Percentiles rank a stretch among this genome's conserved stretches.
Conservation (phyloP, 2,113 vertebrate species). For the Atlantisia rogersi region DNA sequence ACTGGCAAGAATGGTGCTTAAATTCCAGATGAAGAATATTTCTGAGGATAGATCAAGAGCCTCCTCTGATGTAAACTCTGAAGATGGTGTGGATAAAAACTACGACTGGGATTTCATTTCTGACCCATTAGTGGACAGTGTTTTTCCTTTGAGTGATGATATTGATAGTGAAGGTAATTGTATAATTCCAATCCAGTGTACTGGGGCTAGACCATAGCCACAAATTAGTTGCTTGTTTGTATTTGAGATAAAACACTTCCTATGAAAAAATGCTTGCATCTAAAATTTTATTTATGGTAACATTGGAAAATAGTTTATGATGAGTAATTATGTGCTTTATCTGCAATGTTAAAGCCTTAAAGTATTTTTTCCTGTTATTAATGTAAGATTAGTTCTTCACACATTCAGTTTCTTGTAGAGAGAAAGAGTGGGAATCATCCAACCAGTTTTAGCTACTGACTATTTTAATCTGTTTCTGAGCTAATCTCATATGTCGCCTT, state of each 20-base stretch:
- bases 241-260: neutral
- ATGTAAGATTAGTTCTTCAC: neutral
- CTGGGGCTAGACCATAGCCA: neutral
- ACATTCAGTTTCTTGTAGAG: neutral
- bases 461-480: neutral
- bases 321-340: neutral
- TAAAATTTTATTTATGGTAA: neutral
- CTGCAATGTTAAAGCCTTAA: neutral
- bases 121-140: slow-evolving; percentile 76
- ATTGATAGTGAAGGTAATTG: slow-evolving; percentile 88
- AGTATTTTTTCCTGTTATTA: neutral
- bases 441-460: neutral
- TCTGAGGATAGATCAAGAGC: slow-evolving; percentile 52
- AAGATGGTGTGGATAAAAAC: slow-evolving; percentile 81
- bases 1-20: slow-evolving; percentile 84
- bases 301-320: neutral
- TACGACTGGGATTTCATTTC: slow-evolving; percentile 84
- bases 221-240: neutral
- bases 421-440: neutral
- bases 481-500: neutral
- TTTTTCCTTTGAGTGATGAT: slow-evolving; percentile 80
- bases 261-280: neutral
- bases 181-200: neutral
- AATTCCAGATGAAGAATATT: slow-evolving; percentile 79
- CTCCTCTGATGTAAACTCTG: slow-evolving; percentile 70